Percentiles rank a stretch among this genome's conserved stretches.
Conservation (phyloP, 2,797 vertebrate genomes). For the Pangasius mekongensis region DNA sequence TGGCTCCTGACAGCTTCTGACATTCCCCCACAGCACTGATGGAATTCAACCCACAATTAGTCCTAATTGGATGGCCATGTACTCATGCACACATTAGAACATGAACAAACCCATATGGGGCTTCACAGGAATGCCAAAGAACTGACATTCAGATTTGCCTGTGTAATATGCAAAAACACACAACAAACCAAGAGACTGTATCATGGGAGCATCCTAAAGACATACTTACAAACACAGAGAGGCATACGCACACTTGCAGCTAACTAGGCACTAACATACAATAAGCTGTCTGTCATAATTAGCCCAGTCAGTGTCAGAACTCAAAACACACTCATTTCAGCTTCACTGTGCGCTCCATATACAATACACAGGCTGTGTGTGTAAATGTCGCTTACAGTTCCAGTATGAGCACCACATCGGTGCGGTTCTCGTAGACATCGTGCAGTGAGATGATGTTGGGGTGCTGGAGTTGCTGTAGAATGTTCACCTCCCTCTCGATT, state of each 20-base stretch:
- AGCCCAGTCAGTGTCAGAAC: neutral
- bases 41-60: conserved; percentile 60
- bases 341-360: neutral
- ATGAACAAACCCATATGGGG: conserved; percentile 42
- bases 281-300: neutral
- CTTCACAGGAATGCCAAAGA: conserved; percentile 52
- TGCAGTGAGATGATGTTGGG: conserved; percentile 88
- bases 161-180: conserved; percentile 10
- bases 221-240: neutral
- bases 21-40: conserved; percentile 39
- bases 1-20: conserved; percentile 25
- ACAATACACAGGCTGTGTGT: neutral
- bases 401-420: conserved; percentile 92
- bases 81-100: conserved; percentile 55
- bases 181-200: neutral
- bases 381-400: conserved; percentile 88
- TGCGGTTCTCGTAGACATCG: conserved; percentile 93
- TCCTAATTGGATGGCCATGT: conserved; percentile 62
- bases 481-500: conserved; percentile 91
- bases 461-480: conserved; percentile 90
- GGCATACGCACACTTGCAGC: neutral
- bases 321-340: neutral
- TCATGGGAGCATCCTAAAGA: neutral
- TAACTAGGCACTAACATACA: neutral
- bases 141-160: conserved; percentile 47